Conservation (phyloP, 2,113 vertebrate genomes). For the Lophochroa leadbeateri region DNA sequence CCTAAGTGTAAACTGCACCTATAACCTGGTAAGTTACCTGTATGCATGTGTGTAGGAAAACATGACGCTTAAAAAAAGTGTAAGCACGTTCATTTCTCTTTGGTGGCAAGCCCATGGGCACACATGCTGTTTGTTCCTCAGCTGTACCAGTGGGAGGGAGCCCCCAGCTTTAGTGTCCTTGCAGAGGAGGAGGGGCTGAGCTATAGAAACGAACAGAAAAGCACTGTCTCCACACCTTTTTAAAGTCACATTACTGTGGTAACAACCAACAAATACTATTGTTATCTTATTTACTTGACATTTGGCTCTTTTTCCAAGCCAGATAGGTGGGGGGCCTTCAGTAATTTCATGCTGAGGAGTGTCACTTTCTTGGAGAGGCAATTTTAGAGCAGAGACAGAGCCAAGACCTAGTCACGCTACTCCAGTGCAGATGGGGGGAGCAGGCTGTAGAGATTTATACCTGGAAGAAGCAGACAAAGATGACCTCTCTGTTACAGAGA, state of each 20-base stretch:
- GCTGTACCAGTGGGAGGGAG: neutral
- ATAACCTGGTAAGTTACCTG: neutral
- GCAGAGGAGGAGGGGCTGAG: neutral
- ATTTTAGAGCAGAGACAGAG: neutral
- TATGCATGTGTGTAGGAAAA: neutral
- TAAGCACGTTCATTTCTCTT: neutral
- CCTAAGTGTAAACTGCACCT: neutral
- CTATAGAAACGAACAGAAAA: neutral
- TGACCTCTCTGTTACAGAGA: neutral
- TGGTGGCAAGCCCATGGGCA: neutral
- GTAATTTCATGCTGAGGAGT: neutral
- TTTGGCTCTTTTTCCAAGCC: neutral
- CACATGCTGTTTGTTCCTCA: neutral
- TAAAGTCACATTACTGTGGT: neutral
- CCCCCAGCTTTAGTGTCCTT: neutral
- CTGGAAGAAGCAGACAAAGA: neutral
- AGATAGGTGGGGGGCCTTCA: rapidly evolving
- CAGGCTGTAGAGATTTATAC: neutral
- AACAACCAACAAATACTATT: neutral
- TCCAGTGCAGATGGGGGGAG: rapidly evolving
- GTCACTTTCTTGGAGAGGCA: neutral
- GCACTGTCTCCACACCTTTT: neutral
- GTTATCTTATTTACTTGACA: neutral
- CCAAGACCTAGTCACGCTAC: neutral
- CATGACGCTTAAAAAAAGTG: neutral